Percentiles rank a stretch among this genome's conserved stretches.
These are phyloP conservation scores for Cyphomyrmex costatus DNA, from an alignment of 1,140 invertebrate species.

Conservation along the genomic window DNA sequence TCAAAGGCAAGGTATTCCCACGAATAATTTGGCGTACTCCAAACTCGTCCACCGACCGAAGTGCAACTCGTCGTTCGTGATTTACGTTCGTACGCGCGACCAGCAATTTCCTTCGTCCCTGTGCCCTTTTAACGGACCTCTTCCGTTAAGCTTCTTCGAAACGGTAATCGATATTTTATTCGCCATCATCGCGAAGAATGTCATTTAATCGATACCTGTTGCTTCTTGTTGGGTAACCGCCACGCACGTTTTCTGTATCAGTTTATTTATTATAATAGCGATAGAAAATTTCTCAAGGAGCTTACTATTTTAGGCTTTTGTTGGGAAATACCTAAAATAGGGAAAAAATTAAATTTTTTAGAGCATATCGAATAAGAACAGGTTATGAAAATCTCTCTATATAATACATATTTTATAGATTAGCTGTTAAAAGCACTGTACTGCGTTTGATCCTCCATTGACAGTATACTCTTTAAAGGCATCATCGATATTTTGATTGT, in stretches of 20 bases:
- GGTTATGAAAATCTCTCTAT: not conserved
- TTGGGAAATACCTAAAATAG: not conserved
- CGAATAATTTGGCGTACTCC: conserved; percentile 62
- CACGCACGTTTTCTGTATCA: not conserved
- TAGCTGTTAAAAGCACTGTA: not conserved
- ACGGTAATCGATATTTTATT: conserved; percentile 42
- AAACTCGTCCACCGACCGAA: conserved; percentile 48
- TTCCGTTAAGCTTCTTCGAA: not conserved
- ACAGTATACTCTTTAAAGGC: too few species aligned
- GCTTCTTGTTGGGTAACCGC: not conserved
- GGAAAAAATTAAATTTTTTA: not conserved
- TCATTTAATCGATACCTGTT: conserved; percentile 54
- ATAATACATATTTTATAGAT: too few species aligned
- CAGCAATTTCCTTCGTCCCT: not conserved
- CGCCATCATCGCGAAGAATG: conserved; percentile 1
- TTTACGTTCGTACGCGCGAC: conserved; percentile 51
- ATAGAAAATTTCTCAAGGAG: not conserved
- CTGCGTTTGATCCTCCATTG: not conserved
- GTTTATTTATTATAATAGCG: conserved; percentile 25
- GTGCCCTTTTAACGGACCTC: conserved; percentile 1
- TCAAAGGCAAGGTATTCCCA: conserved; percentile 62
- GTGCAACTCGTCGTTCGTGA: conserved; percentile 28
- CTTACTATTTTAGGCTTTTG: not conserved
- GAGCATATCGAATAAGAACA: not conserved
- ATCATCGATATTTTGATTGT: too few species aligned